Percentiles rank a stretch among this genome's conserved stretches.
Conservation (phyloP, 2,888 invertebrate species). For the Spatulosminthurus flaviceps region DNA sequence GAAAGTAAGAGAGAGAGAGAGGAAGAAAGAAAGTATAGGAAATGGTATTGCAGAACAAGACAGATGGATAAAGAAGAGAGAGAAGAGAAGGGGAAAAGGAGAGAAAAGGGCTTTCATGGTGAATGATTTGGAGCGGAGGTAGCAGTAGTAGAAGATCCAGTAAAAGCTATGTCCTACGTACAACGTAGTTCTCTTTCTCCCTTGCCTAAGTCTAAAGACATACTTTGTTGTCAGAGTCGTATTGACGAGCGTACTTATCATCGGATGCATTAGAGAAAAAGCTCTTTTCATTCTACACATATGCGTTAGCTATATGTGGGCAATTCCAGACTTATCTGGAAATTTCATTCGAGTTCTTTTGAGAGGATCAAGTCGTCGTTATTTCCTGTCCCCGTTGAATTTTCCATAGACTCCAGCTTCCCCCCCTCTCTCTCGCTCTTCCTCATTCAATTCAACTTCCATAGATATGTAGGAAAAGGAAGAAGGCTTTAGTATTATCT, state of each 20-base stretch:
- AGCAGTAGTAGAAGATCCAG: too few species aligned
- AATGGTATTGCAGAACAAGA: constrained; percentile 8
- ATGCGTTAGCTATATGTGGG: constrained; percentile 12
- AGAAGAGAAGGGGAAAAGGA: background rate
- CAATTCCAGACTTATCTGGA: constrained; percentile 13
- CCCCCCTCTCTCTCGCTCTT: background rate
- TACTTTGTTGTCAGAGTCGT: constrained; percentile 18
- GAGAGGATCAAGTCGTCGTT: constrained; percentile 18
- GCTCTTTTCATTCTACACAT: constrained; percentile 2
- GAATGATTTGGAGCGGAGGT: constrained; percentile 8
- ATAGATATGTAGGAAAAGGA: too few species aligned
- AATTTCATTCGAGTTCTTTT: constrained; percentile 29
- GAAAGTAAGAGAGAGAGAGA: background rate
- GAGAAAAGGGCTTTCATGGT: background rate
- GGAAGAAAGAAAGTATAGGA: background rate
- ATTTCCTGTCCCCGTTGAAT: constrained; percentile 12
- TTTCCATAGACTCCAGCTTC: constrained; percentile 1
- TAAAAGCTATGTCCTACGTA: too few species aligned
- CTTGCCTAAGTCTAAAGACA: background rate
- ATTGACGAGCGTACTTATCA: constrained; percentile 13
- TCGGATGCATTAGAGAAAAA: constrained; percentile 18
- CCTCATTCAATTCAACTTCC: background rate
- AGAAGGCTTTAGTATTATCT: too few species aligned
- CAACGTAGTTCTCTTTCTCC: too few species aligned
- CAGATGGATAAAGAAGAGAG: background rate